phyloP scores from a whole-genome alignment of 2,888 invertebrate species.

The Strigamia transsilvanica region DNA sequence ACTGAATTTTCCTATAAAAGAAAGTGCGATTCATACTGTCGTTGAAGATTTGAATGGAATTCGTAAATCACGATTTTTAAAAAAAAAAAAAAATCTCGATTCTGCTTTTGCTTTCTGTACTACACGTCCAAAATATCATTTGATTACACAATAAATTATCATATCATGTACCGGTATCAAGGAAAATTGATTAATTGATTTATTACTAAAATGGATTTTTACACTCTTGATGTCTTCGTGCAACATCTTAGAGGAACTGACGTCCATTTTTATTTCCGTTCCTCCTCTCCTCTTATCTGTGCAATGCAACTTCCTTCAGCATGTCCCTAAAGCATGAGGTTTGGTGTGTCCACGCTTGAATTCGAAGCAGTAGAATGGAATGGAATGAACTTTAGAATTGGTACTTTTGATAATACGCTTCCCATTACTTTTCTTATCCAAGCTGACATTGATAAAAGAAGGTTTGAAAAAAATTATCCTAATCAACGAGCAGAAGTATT shows the following conservation, averaged over 20 bases:
- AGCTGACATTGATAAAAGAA: not conserved
- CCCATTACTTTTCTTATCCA: not conserved
- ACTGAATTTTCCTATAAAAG: constrained; percentile 28
- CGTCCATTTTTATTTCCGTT: not conserved
- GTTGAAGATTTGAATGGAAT: constrained; percentile 15
- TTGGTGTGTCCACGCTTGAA: no score
- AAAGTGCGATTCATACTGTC: constrained; percentile 5
- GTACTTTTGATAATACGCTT: not conserved
- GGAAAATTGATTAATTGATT: not conserved
- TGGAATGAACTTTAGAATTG: not conserved
- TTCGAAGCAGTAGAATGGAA: not conserved
- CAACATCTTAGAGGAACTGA: not conserved
- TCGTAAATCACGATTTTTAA: constrained; percentile 16
- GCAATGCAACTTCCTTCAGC: not conserved
- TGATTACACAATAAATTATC: not conserved
- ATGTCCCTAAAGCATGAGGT: no score
- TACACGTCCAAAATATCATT: not conserved
- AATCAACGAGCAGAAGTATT: not conserved
- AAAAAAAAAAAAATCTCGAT: not conserved
- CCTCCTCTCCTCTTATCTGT: not conserved
- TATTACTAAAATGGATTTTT: not conserved
- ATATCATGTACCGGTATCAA: not conserved
- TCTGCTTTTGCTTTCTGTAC: constrained; percentile 1
- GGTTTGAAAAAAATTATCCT: not conserved
- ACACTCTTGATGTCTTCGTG: not conserved